phyloP scores from a whole-genome alignment of 2,888 invertebrate species.

The Microdon myrmicae region DNA sequence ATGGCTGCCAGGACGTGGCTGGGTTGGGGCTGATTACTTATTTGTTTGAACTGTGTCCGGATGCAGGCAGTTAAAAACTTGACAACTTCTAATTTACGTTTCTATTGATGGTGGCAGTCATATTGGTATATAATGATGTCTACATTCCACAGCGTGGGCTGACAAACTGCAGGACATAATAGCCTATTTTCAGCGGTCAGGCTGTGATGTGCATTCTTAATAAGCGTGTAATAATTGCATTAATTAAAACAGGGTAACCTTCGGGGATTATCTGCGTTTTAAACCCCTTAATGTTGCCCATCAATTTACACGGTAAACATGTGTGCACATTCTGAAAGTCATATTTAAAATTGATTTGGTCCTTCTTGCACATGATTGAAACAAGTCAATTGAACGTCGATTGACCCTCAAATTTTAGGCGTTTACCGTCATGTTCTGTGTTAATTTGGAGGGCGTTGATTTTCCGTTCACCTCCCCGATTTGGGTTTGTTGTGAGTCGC shows the following conservation, averaged over 20 bases:
- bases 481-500: no score
- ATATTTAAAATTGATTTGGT: slow-evolving; percentile 29
- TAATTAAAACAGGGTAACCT: slow-evolving; percentile 39
- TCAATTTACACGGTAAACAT: slow-evolving; percentile 21
- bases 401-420: no score
- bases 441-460: no score
- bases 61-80: slow-evolving; percentile 18
- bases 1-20: slow-evolving; percentile 2
- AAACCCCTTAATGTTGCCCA: background rate
- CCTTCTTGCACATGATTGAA: no score
- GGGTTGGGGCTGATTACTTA: slow-evolving; percentile 11
- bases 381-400: no score
- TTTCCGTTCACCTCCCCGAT: no score
- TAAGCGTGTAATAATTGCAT: slow-evolving; percentile 33
- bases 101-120: no score
- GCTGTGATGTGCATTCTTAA: slow-evolving; percentile 13
- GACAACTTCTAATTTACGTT: slow-evolving; percentile 10
- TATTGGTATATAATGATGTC: no score
- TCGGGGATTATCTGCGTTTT: slow-evolving; percentile 10
- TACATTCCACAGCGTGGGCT: no score
- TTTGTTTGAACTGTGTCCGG: slow-evolving; percentile 14
- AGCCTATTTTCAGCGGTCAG: slow-evolving; percentile 14
- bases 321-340: slow-evolving; percentile 24
- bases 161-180: slow-evolving; percentile 37
- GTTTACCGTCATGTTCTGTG: no score